These are phyloP conservation scores for Hecatera dysodea DNA, from an alignment of 2,888 invertebrate species.

Conservation along the genomic window DNA sequence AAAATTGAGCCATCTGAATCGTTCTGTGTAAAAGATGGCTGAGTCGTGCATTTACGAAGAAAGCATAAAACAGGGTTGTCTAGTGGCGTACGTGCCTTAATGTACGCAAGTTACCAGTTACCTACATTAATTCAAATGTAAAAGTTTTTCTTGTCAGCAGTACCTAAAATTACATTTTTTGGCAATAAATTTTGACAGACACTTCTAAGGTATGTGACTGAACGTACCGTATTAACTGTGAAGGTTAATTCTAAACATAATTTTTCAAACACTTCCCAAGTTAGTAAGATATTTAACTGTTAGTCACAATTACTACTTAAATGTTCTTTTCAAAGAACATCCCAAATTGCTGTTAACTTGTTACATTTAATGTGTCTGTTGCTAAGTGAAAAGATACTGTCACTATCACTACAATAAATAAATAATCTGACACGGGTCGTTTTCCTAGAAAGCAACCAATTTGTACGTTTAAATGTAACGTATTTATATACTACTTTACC, in stretches of 20 bases:
- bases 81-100: constrained; percentile 34
- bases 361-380: constrained; percentile 11
- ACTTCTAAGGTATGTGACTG: neutral
- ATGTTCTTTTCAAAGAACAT: constrained; percentile 14
- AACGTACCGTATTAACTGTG: too few relatives aligned
- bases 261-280: neutral
- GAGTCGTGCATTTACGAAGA: constrained; percentile 43
- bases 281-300: neutral
- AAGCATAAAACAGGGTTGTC: constrained; percentile 16
- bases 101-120: constrained; percentile 2
- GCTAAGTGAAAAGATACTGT: constrained; percentile 20
- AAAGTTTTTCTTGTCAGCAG: neutral
- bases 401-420: constrained; percentile 20
- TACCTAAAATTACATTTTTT: neutral
- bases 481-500: constrained; percentile 12
- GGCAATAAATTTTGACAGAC: neutral
- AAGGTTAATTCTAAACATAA: neutral
- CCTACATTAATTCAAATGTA: constrained; percentile 9
- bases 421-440: constrained; percentile 46
- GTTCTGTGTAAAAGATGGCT: constrained; percentile 36
- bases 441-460: constrained; percentile 47
- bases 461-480: constrained; percentile 36
- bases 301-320: neutral
- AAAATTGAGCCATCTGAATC: constrained; percentile 55
- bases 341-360: constrained; percentile 5